These are phyloP conservation scores for Trichonephila inaurata DNA, from an alignment of 1,140 invertebrate genomes.

Conservation along the genomic window DNA sequence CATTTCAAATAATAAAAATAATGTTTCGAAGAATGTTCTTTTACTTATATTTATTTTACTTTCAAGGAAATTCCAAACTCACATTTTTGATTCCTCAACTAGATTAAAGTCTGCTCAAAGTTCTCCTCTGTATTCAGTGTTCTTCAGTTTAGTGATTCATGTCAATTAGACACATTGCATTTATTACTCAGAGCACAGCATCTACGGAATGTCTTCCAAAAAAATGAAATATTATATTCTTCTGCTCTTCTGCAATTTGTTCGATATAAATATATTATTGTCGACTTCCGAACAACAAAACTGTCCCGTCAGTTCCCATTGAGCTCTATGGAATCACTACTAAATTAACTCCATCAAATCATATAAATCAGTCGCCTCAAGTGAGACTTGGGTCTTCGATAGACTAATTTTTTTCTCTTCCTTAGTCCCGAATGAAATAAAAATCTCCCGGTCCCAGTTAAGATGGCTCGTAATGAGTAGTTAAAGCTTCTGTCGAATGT, in stretches of 20 bases:
- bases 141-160: too few relatives aligned
- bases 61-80: too few relatives aligned
- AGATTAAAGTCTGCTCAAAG: too few relatives aligned
- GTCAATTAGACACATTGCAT: too few relatives aligned
- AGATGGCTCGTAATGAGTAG: constrained; percentile 43
- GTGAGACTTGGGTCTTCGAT: neutral
- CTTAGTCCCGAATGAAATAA: constrained; percentile 7
- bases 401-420: constrained; percentile 13
- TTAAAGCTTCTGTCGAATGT: constrained; percentile 61
- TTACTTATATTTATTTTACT: too few relatives aligned
- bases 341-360: constrained; percentile 50
- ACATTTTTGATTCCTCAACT: too few relatives aligned
- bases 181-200: too few relatives aligned
- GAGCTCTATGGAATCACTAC: neutral
- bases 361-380: constrained; percentile 14
- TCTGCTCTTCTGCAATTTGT: neutral
- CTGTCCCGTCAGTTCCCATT: neutral
- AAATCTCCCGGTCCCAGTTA: constrained; percentile 23
- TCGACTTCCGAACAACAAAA: neutral
- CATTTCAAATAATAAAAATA: too few relatives aligned
- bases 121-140: too few relatives aligned
- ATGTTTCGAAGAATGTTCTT: too few relatives aligned
- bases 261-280: neutral
- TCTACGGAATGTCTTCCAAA: too few relatives aligned
- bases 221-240: neutral